Evolutionary conservation across 2,797 vertebrate species (phyloP).

Genomic region (Calcarius lapponicus): DNA sequence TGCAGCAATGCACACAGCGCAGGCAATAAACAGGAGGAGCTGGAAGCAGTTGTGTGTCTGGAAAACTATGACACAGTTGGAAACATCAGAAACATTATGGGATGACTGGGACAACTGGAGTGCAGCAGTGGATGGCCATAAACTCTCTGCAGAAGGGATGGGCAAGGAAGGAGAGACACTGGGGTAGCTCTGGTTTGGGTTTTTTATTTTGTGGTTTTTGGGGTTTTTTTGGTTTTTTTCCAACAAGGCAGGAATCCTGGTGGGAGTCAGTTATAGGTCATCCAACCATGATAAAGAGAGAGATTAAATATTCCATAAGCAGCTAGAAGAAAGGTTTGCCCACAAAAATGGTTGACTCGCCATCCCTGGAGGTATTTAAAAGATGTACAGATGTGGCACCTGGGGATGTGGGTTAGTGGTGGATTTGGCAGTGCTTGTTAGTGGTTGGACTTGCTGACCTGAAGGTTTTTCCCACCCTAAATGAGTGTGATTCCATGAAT

Average conservation of each 20-base stretch:
- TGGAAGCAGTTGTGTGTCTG: not conserved
- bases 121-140: not conserved
- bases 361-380: not conserved
- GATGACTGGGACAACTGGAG: not conserved
- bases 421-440: not conserved
- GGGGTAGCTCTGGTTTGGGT: not conserved
- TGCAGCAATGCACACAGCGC: not conserved
- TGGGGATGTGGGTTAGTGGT: not conserved
- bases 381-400: not conserved
- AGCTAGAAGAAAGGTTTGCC: not conserved
- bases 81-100: not conserved
- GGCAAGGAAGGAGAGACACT: not conserved
- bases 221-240: too few relatives aligned
- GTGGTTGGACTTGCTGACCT: not conserved
- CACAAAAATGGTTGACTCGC: not conserved
- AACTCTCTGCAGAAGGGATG: not conserved
- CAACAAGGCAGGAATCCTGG: not conserved
- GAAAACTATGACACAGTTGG: not conserved
- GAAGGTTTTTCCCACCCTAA: not conserved
- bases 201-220: too few relatives aligned
- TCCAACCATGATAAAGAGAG: not conserved
- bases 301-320: not conserved
- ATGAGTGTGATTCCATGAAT: not conserved
- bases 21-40: not conserved
- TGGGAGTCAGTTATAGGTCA: not conserved